Evolutionary conservation across 2,113 vertebrate genomes (phyloP), one percentile per base, ranked within the genome.

Genomic region (Alosa alosa): DNA sequence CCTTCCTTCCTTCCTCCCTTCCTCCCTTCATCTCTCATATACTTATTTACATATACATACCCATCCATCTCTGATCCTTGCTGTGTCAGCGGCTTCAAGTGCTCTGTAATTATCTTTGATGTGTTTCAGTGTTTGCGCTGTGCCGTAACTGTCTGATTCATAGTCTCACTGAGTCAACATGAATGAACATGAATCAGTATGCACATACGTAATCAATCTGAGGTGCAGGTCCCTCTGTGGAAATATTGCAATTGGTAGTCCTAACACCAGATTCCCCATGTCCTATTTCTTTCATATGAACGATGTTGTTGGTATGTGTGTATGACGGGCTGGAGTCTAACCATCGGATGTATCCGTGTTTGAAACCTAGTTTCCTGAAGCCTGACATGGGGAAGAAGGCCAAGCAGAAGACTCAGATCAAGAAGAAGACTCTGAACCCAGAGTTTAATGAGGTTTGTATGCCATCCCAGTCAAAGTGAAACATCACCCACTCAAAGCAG

Each of bases 341-440:
- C n/a, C 2, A n/a, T 75, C 31, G 18, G 22, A 18, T 60, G 18
- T 60, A 3, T 60, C 20, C 75, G 31, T 49, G 81, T 52, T 49
- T 78, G 49, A 11, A 44, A 17, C 2, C 15, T 47, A 99, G 97
- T 88, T 97, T 94, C 93, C 95, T 99, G 92, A 99, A 98, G 91
- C 98, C 98, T 2, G 98, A 99, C 92, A 98, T 99, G 96, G 98
- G 98, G 6, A 99, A 99, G 92, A 99, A 99, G 89, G 97, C 95
- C 78, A 99, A 99, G 90, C 96, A 97, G 91, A 99, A 99, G 96
- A 99, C 98, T 0, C 97, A 98, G 90, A 99, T 97, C 85, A 99
- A 99, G 92, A 99, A 99, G 96, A 99, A 98, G 93, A 99, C 98
- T 0, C 91, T 99, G 87, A 99, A 99, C 83, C 98, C 98, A 0